Conservation (phyloP, 2,113 vertebrate species). For the Alexandromys fortis region DNA sequence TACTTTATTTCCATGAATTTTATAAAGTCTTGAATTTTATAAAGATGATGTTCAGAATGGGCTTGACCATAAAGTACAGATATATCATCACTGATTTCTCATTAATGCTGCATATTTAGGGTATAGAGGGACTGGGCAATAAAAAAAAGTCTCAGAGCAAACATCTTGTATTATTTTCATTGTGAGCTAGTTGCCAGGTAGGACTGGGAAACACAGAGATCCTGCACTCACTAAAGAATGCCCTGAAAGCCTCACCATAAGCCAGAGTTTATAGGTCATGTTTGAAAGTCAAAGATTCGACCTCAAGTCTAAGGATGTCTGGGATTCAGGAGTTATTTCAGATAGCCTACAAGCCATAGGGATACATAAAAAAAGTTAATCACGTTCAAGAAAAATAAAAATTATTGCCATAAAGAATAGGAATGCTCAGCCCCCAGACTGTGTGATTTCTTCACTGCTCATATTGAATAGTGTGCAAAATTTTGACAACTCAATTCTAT, state of each 20-base stretch:
- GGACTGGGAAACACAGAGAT: background rate
- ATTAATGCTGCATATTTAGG: background rate
- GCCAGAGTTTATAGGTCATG: background rate
- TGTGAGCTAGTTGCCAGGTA: background rate
- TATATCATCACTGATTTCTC: background rate
- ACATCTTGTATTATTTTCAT: background rate
- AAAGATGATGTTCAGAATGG: background rate
- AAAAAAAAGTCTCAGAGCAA: background rate
- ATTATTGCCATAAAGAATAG: background rate
- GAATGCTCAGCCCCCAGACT: background rate
- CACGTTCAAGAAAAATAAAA: constrained; percentile 30
- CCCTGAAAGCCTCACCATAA: background rate
- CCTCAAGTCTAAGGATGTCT: background rate
- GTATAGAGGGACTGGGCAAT: background rate
- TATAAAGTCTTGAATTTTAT: background rate
- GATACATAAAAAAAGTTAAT: background rate
- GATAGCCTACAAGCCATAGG: background rate
- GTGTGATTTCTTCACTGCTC: background rate
- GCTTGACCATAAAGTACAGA: background rate
- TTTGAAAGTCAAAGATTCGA: background rate
- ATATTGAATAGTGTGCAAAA: background rate
- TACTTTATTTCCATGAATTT: background rate
- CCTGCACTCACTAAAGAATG: background rate
- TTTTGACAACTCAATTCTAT: constrained; percentile 1
- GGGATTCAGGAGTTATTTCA: background rate